Base-by-base conservation (phyloP, 2,797 vertebrate genomes). In the Pelodytes ibericus region DNA sequence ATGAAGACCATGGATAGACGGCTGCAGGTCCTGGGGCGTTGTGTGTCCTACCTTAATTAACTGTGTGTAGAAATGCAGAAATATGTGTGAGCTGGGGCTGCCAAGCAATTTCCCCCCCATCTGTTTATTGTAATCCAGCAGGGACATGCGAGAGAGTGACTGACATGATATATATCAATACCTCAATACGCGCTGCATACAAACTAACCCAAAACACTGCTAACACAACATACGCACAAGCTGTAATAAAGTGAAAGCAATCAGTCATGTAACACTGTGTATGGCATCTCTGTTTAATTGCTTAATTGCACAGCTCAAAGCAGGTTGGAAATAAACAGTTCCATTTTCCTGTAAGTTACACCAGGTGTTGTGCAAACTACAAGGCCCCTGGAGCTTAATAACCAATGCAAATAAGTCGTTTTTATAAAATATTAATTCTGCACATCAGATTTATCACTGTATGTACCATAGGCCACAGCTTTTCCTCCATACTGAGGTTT, bases 31-130 rank as follows among this genome's bases (percentile, higher is more conserved):
- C 64, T 47, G 44, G 44, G 64, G 41, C 27, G 44, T 51, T 65
- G 25, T 15, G 39, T 65, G 63, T 65, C 39, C 30, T 67, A 51
- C 64, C 64, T 67, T 67, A 67, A 67, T 67, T 67, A 67, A 67
- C 25, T n/a, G 24, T 47, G 44, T 53, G 51, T 9, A 67, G 16
- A 67, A 67, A 67, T 41, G 63, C 64, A 51, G 18, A 67, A 66
- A 47, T 66, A 29, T 27, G 29, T 31, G 41, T 66, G 41, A n/a
- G 20, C 25, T 13, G 41, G 31, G 64, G 25, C 26, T 51, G 64
- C 64, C 64, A 65, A 65, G 22, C 63, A 18, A 47, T 65, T 65
- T 65, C 36, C 13, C 36, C 13, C 31, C 63, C 63, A 65, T 65
- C 63, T 65, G 63, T 65, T 65, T 65, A 41, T 49, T 65, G 15